Evolutionary conservation across 2,113 vertebrate species (phyloP).

Genomic region (Pterophyllum scalare): DNA sequence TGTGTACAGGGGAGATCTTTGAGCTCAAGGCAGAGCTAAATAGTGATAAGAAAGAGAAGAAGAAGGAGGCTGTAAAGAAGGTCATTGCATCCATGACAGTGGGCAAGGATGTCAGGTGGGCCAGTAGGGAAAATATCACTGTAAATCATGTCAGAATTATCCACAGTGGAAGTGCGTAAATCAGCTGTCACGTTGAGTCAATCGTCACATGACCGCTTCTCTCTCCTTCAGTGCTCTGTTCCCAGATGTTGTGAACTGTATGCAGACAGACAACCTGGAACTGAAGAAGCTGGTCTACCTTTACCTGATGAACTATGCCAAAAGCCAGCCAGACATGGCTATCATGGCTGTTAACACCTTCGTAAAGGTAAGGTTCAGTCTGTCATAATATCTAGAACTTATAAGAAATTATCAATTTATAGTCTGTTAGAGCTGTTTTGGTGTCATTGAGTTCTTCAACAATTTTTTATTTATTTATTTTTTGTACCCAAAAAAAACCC

Average conservation of each 20-base stretch:
- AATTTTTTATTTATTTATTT: no score
- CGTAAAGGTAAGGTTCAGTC: conserved; percentile 87
- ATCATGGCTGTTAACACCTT: conserved; percentile 99
- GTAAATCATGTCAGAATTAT: neutral
- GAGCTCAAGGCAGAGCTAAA: conserved; percentile 98
- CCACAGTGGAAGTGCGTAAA: neutral
- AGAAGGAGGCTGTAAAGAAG: conserved; percentile 99
- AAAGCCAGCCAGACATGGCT: conserved; percentile 99
- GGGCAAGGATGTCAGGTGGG: conserved; percentile 97
- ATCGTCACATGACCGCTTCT: neutral
- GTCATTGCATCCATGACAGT: conserved; percentile 99
- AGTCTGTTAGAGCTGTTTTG: neutral
- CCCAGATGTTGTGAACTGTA: conserved; percentile 98
- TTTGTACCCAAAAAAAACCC: neutral
- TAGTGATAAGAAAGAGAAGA: conserved; percentile 99
- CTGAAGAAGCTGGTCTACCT: conserved; percentile 99
- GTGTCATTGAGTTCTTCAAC: neutral
- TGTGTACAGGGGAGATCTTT: conserved; percentile 93
- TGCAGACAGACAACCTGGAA: conserved; percentile 99
- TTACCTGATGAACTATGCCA: conserved; percentile 99
- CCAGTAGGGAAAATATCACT: neutral
- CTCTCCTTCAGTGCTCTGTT: conserved; percentile 88
- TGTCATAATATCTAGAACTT: neutral
- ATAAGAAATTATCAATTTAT: neutral
- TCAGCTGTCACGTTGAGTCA: neutral